Evolutionary conservation across 2,113 vertebrate genomes (phyloP).

Genomic region (Salvelinus sp.): DNA sequence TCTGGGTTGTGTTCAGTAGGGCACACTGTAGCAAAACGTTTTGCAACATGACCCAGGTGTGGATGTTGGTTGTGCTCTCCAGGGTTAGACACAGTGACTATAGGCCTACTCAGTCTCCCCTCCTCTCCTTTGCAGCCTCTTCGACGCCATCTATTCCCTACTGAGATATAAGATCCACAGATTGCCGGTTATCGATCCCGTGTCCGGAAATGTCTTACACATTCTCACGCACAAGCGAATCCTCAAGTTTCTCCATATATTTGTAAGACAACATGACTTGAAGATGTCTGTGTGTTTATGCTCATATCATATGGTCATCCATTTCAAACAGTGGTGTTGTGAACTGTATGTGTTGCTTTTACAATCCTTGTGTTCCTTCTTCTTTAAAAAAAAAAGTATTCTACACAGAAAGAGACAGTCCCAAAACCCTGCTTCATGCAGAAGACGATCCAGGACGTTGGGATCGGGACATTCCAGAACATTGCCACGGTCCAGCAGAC

Average conservation of each 20-base stretch:
- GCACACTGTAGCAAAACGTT: too few relatives aligned
- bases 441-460: slow-evolving; percentile 82
- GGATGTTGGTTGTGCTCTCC: neutral
- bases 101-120: neutral
- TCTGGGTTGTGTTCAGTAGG: too few relatives aligned
- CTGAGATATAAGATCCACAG: slow-evolving; percentile 95
- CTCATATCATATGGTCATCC: neutral
- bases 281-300: neutral
- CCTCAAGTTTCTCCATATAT: slow-evolving; percentile 94
- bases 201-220: slow-evolving; percentile 87
- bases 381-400: neutral
- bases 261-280: slow-evolving; percentile 66
- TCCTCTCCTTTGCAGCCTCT: slow-evolving; percentile 76
- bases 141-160: slow-evolving; percentile 89
- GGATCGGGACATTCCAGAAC: slow-evolving; percentile 89
- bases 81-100: neutral
- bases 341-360: neutral
- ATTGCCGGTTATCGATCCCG: slow-evolving; percentile 91
- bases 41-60: neutral
- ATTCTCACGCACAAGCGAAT: slow-evolving; percentile 96
- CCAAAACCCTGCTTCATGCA: slow-evolving; percentile 83
- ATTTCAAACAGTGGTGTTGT: neutral
- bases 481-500: slow-evolving; percentile 84
- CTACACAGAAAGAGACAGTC: slow-evolving; percentile 74
- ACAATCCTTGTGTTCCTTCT: neutral